Base-by-base conservation (phyloP, 2,797 vertebrate genomes). In the Scolopax bukidnonensis region DNA sequence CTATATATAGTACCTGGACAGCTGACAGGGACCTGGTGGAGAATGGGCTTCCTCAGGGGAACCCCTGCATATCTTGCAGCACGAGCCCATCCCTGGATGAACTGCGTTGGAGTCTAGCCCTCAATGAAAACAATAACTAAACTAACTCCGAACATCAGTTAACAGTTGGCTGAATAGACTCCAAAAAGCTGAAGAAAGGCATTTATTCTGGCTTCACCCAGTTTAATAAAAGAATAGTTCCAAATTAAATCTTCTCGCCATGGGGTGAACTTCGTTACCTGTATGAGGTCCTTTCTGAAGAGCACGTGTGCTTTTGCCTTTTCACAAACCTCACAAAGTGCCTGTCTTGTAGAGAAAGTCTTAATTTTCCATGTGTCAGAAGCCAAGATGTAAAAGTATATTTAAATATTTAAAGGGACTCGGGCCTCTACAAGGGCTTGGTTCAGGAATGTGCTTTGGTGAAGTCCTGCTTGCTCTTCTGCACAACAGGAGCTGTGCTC, bases 1-100 rank as follows among this genome's bases (percentile, higher is more conserved):
- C 92, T 95, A 95, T 81, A 93, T 84, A 91, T 95, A 96, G 96
- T 9, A 59, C 56, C 92, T 92, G 92, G 95, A 95, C 86, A 95
- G 90, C 93, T 96, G 93, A 95, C 81, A 96, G 84, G 87, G 93
- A 69, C 93, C 70, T 1, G 7, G 54, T 75, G 73, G 83, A 79
- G 91, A 89, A 84, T 11, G 74, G 67, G 61, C 73, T 96, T 97
- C 92, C 93, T 95, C 92, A 61, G 85, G 92, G 93, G 79, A 95
- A 93, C 77, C 84, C 82, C 64, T 1, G 0, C 84, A 19, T 41
- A 71, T 85, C 88, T 90, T 87, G 21, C 86, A 89, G 84, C 89
- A 92, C 1, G 69, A 95, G 78, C 82, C 89, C 88, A 95, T 95
- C 93, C 87, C 84, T 96, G 90, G 92, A 95, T 69, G 54, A 83